Evolutionary conservation across 2,113 vertebrate genomes (phyloP).

Genomic region (Oreochromis spilurus): DNA sequence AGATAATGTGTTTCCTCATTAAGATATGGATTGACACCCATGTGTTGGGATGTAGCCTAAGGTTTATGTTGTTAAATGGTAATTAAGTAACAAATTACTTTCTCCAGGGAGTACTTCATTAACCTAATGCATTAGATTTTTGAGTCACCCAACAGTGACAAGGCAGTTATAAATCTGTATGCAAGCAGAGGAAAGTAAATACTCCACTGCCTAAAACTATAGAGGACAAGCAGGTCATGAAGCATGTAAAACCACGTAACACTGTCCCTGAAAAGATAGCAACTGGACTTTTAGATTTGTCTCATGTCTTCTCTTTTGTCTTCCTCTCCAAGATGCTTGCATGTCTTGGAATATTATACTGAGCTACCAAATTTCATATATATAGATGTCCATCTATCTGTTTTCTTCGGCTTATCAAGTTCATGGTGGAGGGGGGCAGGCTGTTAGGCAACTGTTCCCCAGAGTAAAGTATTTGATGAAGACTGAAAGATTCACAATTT

Average conservation of each 20-base stretch:
- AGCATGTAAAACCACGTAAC: background rate
- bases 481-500: background rate
- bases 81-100: background rate
- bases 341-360: background rate
- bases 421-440: background rate
- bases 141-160: background rate
- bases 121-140: background rate
- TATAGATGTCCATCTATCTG: background rate
- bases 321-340: background rate
- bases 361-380: background rate
- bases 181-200: background rate
- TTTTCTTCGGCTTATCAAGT: background rate
- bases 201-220: background rate
- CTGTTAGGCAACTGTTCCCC: background rate
- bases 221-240: background rate
- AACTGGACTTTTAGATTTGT: background rate
- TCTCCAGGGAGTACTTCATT: background rate
- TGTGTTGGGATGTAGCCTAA: background rate
- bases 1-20: background rate
- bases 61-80: background rate
- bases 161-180: background rate
- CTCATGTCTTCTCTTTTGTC: background rate
- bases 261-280: background rate
- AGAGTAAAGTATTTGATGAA: background rate
- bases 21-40: background rate